Evolutionary conservation across 1,140 invertebrate genomes (phyloP), one percentile per base, ranked within the genome.

Genomic region (Bombus superbus): DNA sequence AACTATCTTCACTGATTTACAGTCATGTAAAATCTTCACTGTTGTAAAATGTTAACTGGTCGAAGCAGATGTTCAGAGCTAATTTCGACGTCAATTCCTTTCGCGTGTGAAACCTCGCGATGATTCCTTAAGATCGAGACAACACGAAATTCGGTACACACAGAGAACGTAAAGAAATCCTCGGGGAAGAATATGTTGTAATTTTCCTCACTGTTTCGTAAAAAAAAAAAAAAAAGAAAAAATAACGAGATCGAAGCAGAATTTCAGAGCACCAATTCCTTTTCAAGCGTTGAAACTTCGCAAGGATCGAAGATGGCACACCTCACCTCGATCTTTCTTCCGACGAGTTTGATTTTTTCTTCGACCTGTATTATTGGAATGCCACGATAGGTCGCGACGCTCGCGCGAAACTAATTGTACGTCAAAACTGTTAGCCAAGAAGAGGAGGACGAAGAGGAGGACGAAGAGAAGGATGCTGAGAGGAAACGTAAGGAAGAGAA

Each of bases 331-430:
- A 1, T 81, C 18, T 11, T 81, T 18, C 25, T 62, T 35, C 15
- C 42, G 40, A 66, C 8, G 25, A 15, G 5, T 15, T 40, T 8
- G 22, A 44, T 28, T 72, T 53, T 47, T 53, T 53, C 40, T 42
- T 42, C 11, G 13, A 35, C 22, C n/a, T 15, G 83, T 83, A 40
- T 74, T 53, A 32, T 42, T 68, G 69, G 25, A 72, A 81, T 86
- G 74, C 53, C 72, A 71, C 87, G 75, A 83, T 38, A 42, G 77
- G 44, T 72, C 74, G 75, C 69, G 83, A 81, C 82, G 88, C 85
- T 90, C 75, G 86, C 74, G 89, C 89, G 91, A 85, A 92, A 94
- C 94, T 94, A 94, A 94, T 94, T 93, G 92, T 88, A 85, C 82
- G 82, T 88, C 78, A 90, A 93, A 92, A 93, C 81, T 88, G 69